Evolutionary conservation across 2,888 invertebrate genomes (phyloP), one percentile per base, ranked within the genome.

Genomic region (Tipula lateralis): DNA sequence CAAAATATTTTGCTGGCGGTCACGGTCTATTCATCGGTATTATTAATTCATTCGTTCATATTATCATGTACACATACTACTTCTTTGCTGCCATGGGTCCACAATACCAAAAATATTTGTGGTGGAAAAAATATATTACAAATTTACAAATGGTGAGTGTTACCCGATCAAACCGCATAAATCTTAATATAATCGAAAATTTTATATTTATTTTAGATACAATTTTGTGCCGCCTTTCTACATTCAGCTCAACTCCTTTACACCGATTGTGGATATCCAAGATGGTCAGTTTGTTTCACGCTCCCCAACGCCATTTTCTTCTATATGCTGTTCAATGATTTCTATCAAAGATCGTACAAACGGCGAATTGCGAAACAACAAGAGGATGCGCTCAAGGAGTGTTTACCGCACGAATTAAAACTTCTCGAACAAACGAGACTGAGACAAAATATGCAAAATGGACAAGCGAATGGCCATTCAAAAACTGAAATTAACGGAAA

Each of bases 121-220:
- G 96, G 94, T 98, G 98, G 98, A 98, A 98, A 91, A 95, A 94
- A 87, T 95, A 98, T 90, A 94, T 98, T 87, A 98, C 98, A 32
- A 94, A 94, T 30, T 91, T 98, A 88, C 97, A 97, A 92, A 96
- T 97, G 94, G 96, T 96, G 2, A 24, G 29, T 19, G 39, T 39
- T 39, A 39, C 13, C 32, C 9, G 12, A 36, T 2, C 9, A 36
- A 36, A 9, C 12, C 3, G 36, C 3, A 32, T 39, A 1, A 34
- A 80, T 36, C 12, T 2, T 29, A 29, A 85, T 66, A 83, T 80
- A 84, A 66, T 36, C 34, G 32, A 36, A 9, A 29, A 80, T 39
- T 32, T 85, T 81, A 29, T 16, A 29, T 84, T 85, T 84, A 84
- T 86, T 86, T 82, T 87, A 97, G 97, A 93, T 95, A 86, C 98